Percentiles rank a stretch among this genome's conserved stretches.
phyloP scores from a whole-genome alignment of 2,113 vertebrate genomes.

The Prolemur simus region DNA sequence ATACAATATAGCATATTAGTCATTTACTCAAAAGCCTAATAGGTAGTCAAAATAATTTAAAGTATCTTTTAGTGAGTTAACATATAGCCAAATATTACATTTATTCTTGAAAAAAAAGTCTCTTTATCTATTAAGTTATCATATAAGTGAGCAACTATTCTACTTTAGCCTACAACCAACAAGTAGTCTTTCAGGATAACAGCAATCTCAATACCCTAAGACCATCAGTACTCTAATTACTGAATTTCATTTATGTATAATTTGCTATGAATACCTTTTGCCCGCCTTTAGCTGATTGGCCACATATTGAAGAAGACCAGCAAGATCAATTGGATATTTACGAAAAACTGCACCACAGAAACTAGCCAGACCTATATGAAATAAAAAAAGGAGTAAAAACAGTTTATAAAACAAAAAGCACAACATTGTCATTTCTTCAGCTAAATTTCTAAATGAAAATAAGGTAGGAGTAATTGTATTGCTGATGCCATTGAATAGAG shows the following conservation, averaged over 20 bases:
- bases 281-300: conserved; percentile 98
- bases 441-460: conserved; percentile 57
- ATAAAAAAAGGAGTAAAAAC: conserved; percentile 47
- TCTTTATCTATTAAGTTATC: conserved; percentile 3
- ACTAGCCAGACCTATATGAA: conserved; percentile 91
- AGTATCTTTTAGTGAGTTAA: neutral
- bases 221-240: conserved; percentile 43
- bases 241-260: conserved; percentile 58
- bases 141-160: conserved; percentile 37
- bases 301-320: conserved; percentile 97
- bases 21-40: conserved; percentile 49
- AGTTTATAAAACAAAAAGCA: conserved; percentile 56
- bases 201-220: conserved; percentile 34
- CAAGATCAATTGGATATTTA: conserved; percentile 98
- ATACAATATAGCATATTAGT: conserved; percentile 27
- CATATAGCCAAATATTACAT: neutral
- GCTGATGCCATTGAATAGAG: conserved; percentile 2
- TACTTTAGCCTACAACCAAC: conserved; percentile 37
- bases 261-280: conserved; percentile 90
- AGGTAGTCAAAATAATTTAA: conserved; percentile 15
- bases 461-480: neutral
- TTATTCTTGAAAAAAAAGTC: neutral
- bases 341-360: conserved; percentile 98
- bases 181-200: conserved; percentile 19
- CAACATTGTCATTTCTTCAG: conserved; percentile 41